phyloP scores from a whole-genome alignment of 1,140 invertebrate species.

The Teleogryllus occipitalis region DNA sequence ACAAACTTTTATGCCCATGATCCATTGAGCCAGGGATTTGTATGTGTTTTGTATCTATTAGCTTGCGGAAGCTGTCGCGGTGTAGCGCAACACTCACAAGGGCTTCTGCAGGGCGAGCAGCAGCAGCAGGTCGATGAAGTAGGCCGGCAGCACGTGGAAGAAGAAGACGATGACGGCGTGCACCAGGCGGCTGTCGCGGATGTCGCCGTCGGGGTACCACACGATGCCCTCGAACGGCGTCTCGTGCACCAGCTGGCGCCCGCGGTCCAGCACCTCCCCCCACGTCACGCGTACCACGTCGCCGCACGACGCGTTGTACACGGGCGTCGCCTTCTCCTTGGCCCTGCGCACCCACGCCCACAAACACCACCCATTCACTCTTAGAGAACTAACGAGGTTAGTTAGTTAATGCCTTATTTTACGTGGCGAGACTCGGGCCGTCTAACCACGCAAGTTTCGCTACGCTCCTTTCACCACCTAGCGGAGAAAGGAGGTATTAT shows the following conservation, averaged over 20 bases:
- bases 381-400: too few relatives aligned
- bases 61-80: too few relatives aligned
- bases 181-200: constrained; percentile 57
- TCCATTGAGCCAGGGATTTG: too few relatives aligned
- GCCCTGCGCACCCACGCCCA: neutral
- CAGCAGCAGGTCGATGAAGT: constrained; percentile 62
- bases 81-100: constrained; percentile 48
- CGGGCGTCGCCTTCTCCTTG: constrained; percentile 34
- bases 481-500: too few relatives aligned
- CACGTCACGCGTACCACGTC: constrained; percentile 47
- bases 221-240: constrained; percentile 50
- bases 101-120: constrained; percentile 62
- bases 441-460: too few relatives aligned
- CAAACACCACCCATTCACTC: too few relatives aligned
- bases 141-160: constrained; percentile 73
- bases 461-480: too few relatives aligned
- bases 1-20: too few relatives aligned
- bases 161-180: constrained; percentile 62
- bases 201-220: constrained; percentile 71
- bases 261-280: constrained; percentile 41
- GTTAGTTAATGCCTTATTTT: too few relatives aligned
- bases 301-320: constrained; percentile 51
- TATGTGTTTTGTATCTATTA: too few relatives aligned
- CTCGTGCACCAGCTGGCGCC: constrained; percentile 29
- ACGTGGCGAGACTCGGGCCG: too few relatives aligned